Evolutionary conservation across 2,888 invertebrate genomes (phyloP).

Genomic region (Papilio demoleus): DNA sequence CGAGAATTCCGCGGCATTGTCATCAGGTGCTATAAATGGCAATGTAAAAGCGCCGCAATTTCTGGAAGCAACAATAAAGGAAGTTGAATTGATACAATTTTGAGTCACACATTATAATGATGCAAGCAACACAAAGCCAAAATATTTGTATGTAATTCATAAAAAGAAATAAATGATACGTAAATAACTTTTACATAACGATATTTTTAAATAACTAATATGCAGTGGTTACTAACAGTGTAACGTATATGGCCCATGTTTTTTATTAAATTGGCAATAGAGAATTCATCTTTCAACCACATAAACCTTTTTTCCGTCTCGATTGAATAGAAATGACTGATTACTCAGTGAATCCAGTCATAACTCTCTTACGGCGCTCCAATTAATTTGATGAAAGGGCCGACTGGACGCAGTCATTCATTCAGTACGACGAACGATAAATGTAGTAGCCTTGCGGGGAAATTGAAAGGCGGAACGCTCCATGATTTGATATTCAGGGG

Average conservation of each 20-base stretch:
- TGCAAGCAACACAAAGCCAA: background rate
- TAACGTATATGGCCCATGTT: no score
- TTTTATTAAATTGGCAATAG: background rate
- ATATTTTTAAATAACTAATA: no score
- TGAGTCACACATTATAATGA: background rate
- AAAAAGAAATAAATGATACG: background rate
- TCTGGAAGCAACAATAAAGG: conserved; percentile 12
- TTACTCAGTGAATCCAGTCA: conserved; percentile 17
- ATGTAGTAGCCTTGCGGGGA: conserved; percentile 48
- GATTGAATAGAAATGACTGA: conserved; percentile 35
- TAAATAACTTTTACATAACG: background rate
- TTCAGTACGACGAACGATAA: conserved; percentile 53
- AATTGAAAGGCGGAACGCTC: conserved; percentile 62
- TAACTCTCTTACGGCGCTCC: conserved; percentile 22
- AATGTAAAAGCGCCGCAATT: background rate
- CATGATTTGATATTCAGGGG: conserved; percentile 73
- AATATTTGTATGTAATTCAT: background rate
- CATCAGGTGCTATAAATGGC: no score
- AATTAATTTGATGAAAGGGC: conserved; percentile 33
- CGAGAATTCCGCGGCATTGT: background rate
- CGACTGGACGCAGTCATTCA: conserved; percentile 45
- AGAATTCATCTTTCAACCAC: background rate
- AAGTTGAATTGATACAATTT: background rate
- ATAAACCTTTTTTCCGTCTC: background rate
- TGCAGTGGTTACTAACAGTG: background rate